Evolutionary conservation across 2,888 invertebrate genomes (phyloP).

Genomic region (Dusona sp.): DNA sequence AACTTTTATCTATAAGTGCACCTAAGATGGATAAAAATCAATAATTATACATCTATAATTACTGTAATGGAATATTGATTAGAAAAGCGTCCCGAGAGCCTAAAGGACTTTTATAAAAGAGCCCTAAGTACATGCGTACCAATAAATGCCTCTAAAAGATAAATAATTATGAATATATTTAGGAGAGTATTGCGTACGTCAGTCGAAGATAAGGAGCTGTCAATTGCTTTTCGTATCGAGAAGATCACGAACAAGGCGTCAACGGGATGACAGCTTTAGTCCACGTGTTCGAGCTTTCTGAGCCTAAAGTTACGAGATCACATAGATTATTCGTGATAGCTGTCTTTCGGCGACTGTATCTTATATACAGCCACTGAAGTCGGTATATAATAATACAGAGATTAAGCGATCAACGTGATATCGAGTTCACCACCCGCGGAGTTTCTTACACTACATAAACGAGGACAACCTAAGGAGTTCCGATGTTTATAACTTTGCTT

Average conservation of each 20-base stretch:
- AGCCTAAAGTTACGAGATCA: slow-evolving; percentile 47
- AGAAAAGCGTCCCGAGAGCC: not conserved
- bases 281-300: slow-evolving; percentile 24
- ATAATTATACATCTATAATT: not conserved
- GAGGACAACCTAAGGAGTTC: slow-evolving; percentile 2
- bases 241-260: slow-evolving; percentile 53
- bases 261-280: slow-evolving; percentile 38
- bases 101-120: not conserved
- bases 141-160: not conserved
- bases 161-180: slow-evolving; percentile 19
- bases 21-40: not conserved
- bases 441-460: slow-evolving; percentile 9
- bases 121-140: not conserved
- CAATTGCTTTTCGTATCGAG: slow-evolving; percentile 36
- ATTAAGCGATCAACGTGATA: slow-evolving; percentile 30
- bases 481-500: slow-evolving; percentile 1
- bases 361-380: slow-evolving; percentile 21
- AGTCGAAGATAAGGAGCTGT: slow-evolving; percentile 13
- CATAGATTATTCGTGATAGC: slow-evolving; percentile 37
- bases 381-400: slow-evolving; percentile 21
- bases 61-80: not conserved
- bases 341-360: slow-evolving; percentile 35
- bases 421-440: slow-evolving; percentile 35
- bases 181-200: slow-evolving; percentile 7
- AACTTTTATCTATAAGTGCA: not conserved